phyloP scores from a whole-genome alignment of 2,888 invertebrate genomes.

The Halocaridina rubra region DNA sequence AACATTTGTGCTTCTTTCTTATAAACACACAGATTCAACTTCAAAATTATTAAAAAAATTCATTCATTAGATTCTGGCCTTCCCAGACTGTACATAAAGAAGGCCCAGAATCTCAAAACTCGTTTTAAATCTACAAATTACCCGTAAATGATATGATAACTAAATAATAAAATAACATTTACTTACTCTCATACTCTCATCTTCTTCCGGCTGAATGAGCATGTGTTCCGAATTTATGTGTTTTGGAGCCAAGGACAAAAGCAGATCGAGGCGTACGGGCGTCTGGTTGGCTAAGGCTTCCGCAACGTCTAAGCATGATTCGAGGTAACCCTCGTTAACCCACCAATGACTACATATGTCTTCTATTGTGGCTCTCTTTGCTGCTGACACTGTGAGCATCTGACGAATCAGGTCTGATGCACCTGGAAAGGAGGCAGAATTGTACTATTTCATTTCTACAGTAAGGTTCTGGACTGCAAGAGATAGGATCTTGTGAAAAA shows the following conservation, averaged over 20 bases:
- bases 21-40: too few species aligned
- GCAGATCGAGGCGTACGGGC: constrained; percentile 86
- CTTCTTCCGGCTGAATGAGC: constrained; percentile 63
- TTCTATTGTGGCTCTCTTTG: constrained; percentile 89
- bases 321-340: constrained; percentile 89
- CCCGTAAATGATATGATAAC: too few species aligned
- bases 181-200: constrained; percentile 57
- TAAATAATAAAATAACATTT: too few species aligned
- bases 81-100: not conserved
- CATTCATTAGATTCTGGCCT: not conserved
- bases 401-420: constrained; percentile 94
- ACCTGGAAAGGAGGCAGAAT: constrained; percentile 76
- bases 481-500: too few species aligned
- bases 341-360: constrained; percentile 97
- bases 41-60: too few species aligned
- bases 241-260: constrained; percentile 80
- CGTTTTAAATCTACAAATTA: not conserved
- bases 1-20: too few species aligned
- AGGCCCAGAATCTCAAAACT: not conserved
- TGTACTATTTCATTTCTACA: too few species aligned
- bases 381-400: constrained; percentile 93
- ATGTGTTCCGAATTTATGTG: constrained; percentile 63
- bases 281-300: constrained; percentile 91
- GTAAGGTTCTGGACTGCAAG: too few species aligned
- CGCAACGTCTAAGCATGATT: constrained; percentile 85